Evolutionary conservation across 2,113 vertebrate species (phyloP).

Genomic region (Eptesicus fuscus): DNA sequence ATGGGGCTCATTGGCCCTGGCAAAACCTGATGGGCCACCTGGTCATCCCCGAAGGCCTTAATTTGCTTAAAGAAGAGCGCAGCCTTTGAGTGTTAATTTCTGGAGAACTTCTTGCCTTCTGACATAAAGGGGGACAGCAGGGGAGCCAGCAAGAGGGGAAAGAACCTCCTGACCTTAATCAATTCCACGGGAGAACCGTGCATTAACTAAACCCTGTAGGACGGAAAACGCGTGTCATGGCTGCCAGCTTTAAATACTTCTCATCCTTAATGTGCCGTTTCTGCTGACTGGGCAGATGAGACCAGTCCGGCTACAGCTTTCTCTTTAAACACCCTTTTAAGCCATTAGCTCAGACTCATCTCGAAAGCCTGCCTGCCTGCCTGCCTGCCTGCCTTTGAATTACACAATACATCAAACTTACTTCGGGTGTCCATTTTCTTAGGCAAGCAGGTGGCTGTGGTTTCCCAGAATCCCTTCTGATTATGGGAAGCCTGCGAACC

Average conservation of each 20-base stretch:
- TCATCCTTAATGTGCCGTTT: not conserved
- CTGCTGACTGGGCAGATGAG: conserved; percentile 46
- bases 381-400: conserved; percentile 21
- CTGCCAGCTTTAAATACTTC: conserved; percentile 40
- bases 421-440: not conserved
- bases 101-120: not conserved
- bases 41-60: not conserved
- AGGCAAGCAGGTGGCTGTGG: not conserved
- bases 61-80: conserved; percentile 1
- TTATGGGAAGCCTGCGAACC: conserved; percentile 34
- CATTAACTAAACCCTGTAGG: not conserved
- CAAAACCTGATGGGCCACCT: conserved; percentile 26
- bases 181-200: not conserved
- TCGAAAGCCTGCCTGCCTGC: not conserved
- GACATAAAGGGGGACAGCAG: not conserved
- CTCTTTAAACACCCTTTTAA: conserved; percentile 52
- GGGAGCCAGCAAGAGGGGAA: not conserved
- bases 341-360: conserved; percentile 47
- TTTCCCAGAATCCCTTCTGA: conserved; percentile 54
- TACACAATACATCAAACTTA: conserved; percentile 29
- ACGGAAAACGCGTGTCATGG: not conserved
- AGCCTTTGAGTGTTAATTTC: conserved; percentile 16
- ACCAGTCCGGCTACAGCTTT: not conserved
- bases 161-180: not conserved
- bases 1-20: not conserved